Base-by-base conservation (phyloP, 2,888 invertebrate genomes). In the Drosophila multiciliata region DNA sequence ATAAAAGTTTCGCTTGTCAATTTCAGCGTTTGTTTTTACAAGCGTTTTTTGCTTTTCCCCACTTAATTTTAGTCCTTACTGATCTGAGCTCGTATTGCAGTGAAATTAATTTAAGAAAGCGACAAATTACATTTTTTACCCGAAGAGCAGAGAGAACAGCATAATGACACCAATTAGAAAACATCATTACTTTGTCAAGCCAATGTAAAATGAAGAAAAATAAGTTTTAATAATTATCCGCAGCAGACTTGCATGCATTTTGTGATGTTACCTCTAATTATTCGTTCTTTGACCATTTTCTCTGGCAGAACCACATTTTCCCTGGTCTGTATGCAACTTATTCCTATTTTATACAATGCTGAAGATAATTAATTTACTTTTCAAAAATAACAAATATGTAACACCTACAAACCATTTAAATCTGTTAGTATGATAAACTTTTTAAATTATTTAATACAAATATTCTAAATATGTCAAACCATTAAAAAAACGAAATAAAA, bases 101-200 rank as follows among this genome's bases (percentile, higher is more conserved):
- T 45, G 72, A 80, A 78, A 78, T 67, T 73, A 75, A 73, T 82
- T 71, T 71, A 68, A 82, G 68, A 73, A 79, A 72, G 67, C 67
- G 59, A 54, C 42, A 38, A 55, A 67, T 55, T 55, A 53, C 48
- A 45, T 50, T 36, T 63, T 57, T 26, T 58, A 1, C 11, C n/a
- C 42, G 11, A 26, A 33, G 11, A 3, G 11, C n/a, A 32, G 15
- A 45, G 49, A 33, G 42, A 36, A 52, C 23, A 29, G 36, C 26
- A 50, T 23, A 63, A 50, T 52, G 50, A 40, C 50, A 66, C 62
- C 77, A 78, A 80, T 80, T 75, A 80, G 72, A 72, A 45, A 69
- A 66, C 73, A 66, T 68, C 29, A 50, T 73, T 65, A 73, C 62
- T 52, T 55, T 70, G 48, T 70, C 61, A 63, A 49, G 50, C 33